Base-by-base conservation (phyloP, 2,797 vertebrate genomes). In the Rhinella marina region DNA sequence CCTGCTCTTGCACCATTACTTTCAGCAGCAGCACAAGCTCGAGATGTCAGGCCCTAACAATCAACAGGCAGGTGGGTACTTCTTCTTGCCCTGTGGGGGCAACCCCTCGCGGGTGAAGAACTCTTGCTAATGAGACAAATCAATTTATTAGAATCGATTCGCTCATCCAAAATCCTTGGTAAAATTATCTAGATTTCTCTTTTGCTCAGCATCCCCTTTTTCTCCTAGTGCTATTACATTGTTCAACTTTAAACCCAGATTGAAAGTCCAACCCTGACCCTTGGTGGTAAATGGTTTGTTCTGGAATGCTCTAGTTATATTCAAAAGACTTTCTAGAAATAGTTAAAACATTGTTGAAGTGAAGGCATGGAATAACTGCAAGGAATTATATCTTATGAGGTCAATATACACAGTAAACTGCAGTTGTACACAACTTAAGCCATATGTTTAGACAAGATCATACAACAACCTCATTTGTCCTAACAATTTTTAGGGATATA, bases 401-500 rank as follows among this genome's bases (percentile, higher is more conserved):
- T 88, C 91, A 91, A 92, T 91, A 92, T 90, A 92, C 90, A 90
- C 90, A 89, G 84, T 91, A 91, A 1, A 0, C 83, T 91, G 90
- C 80, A 88, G 91, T 89, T 92, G 89, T 91, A 93, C 90, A 94
- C 94, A 93, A 91, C 77, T 90, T 93, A 90, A 93, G 92, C 93
- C 92, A 91, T 90, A 91, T 93, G 93, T 95, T 95, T 94, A 92
- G 92, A 93, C 91, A 93, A 92, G 91, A 91, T 92, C 93, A 94
- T 93, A 93, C 93, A 95, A 93, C 93, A 93, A 92, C n/a, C 87
- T 95, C 93, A 95, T 95, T 94, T 95, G 95, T 94, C 93, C 91
- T 92, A 94, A 92, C 94, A 93, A 93, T 94, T 94, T 95, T 94
- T 93, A 93, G 89, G 90, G 93, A 93, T 92, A 92, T 94, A 95